Evolutionary conservation across 2,113 vertebrate genomes (phyloP).

Genomic region (Heterotilapia buettikoferi): DNA sequence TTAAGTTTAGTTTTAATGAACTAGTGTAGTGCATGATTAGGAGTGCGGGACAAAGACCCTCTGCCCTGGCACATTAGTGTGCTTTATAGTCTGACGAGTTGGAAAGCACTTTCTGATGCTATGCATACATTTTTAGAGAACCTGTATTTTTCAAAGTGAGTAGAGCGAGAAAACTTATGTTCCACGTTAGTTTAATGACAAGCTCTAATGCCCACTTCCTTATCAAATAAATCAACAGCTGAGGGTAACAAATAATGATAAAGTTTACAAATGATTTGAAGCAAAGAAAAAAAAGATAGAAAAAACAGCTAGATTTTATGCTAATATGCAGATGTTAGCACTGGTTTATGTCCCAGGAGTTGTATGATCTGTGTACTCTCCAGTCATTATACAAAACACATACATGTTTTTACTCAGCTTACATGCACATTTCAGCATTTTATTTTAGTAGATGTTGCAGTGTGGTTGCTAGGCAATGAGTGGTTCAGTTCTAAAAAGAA

Average conservation of each 20-base stretch:
- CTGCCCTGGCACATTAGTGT: conserved; percentile 18
- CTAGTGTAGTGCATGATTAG: conserved; percentile 37
- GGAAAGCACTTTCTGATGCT: conserved; percentile 1
- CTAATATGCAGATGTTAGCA: not conserved
- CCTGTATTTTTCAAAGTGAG: not conserved
- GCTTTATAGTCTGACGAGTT: conserved; percentile 24
- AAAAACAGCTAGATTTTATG: not conserved
- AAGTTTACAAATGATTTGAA: not conserved
- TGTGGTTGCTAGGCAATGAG: not conserved
- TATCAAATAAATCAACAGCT: conserved; percentile 1
- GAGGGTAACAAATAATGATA: conserved; percentile 19
- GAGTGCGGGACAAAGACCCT: conserved; percentile 29
- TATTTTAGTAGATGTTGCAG: not conserved
- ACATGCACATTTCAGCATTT: not conserved
- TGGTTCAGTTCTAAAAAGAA: conserved; percentile 17
- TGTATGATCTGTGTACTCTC: not conserved
- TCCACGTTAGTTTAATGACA: not conserved
- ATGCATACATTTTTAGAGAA: not conserved
- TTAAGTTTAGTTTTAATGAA: conserved; percentile 55
- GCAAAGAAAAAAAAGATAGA: not conserved
- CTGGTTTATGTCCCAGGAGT: conserved; percentile 21
- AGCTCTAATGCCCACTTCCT: not conserved
- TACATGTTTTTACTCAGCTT: conserved; percentile 1
- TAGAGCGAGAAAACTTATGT: not conserved
- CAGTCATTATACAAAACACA: conserved; percentile 27